Evolutionary conservation across 2,888 invertebrate genomes (phyloP), one percentile per base, ranked within the genome.

Genomic region (Nomada lathburiana): DNA sequence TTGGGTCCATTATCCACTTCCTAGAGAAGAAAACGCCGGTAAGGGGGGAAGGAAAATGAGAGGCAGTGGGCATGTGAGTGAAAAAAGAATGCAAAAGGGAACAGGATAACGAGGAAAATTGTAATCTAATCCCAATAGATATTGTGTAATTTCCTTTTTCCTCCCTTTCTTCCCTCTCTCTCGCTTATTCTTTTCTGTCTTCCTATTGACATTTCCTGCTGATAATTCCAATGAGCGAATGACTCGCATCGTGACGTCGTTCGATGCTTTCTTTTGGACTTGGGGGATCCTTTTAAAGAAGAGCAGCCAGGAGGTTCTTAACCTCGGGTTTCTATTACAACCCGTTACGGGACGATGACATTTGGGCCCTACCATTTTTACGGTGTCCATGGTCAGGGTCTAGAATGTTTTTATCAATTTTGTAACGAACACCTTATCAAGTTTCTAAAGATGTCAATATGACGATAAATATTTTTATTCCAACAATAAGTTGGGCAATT

Each of bases 1-100:
- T 47, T 65, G 74, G 70, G 63, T 55, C 84, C 80, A 86, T 88
- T 88, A 84, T 86, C 78, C 75, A 84, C 67, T 76, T 80, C 74
- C 82, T 85, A 77, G 82, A 50, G 20, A 68, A 72, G 71, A 67
- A 71, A 59, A 80, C 52, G 65, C 53, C 20, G 16, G 47, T 10
- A 29, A 52, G 50, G 55, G 53, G 67, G 42, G 13, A 26, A 11
- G 16, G 63, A 50, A 68, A 69, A 50, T 23, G 16, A 20, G 20
- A 3, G 23, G n/a, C 10, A n/a, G 36, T n/a, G 29, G 16, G 47
- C 2, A 18, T 16, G 42, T 13, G 29, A 5, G 47, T 1, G n/a
- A 16, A 16, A 11, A 65, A 2, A 29, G 3, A 16, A 26, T 2
- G 52, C 18, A n/a, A 52, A 42, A 63, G 67, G 44, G 50, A 63